phyloP scores from a whole-genome alignment of 2,888 invertebrate species.

The Drosophila paranaensis region DNA sequence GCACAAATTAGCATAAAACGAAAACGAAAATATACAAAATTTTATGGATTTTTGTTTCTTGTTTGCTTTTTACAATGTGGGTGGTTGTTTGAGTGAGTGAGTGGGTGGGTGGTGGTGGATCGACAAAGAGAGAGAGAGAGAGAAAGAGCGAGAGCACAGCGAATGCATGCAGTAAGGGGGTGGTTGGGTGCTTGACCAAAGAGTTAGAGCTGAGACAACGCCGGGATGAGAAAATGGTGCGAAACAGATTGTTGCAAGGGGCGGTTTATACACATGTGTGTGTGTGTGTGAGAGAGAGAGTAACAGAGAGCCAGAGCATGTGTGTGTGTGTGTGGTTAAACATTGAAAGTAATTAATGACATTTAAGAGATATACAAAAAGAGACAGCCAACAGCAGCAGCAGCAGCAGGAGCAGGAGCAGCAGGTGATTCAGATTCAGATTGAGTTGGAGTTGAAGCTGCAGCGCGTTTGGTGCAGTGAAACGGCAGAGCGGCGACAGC shows the following conservation, averaged over 20 bases:
- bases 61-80: conserved; percentile 59
- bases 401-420: conserved; percentile 34
- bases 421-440: conserved; percentile 13
- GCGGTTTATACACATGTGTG: conserved; percentile 42
- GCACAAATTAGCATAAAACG: conserved; percentile 75
- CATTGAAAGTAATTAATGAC: conserved; percentile 65
- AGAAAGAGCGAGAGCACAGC: conserved; percentile 45
- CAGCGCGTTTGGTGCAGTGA: conserved; percentile 36
- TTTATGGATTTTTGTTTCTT: conserved; percentile 48
- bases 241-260: conserved; percentile 21
- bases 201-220: conserved; percentile 45
- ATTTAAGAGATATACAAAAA: conserved; percentile 42
- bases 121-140: conserved; percentile 32
- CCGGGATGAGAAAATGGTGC: conserved; percentile 34
- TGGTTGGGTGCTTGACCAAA: conserved; percentile 32
- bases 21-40: conserved; percentile 65
- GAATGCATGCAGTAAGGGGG: conserved; percentile 52
- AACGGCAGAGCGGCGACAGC: conserved; percentile 21
- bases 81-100: conserved; percentile 40
- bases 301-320: background rate
- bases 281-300: background rate
- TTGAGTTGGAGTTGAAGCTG: conserved; percentile 25
- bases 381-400: conserved; percentile 45
- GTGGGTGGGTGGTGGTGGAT: conserved; percentile 45
- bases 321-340: conserved; percentile 54